A percentile compares a stretch with the other conserved stretches of the same genome.
These are phyloP conservation scores for Tympanuchus pallidicinctus DNA, from an alignment of 2,113 vertebrate genomes.

Conservation along the genomic window DNA sequence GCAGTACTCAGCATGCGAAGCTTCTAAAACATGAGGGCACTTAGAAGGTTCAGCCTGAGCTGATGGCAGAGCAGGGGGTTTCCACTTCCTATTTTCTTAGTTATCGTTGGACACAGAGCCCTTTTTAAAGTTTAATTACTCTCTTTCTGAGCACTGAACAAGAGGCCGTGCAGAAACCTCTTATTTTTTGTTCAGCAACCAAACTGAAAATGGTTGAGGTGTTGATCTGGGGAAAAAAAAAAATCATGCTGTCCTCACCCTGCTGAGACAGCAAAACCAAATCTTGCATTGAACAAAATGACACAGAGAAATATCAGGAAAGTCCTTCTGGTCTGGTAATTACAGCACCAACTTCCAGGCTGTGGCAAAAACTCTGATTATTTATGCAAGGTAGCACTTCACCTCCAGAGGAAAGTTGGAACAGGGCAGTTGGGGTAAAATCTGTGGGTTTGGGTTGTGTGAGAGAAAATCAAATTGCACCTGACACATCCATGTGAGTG, in stretches of 20 bases:
- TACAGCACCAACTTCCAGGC: background rate
- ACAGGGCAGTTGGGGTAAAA: background rate
- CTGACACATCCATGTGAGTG: background rate
- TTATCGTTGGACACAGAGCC: too few species aligned
- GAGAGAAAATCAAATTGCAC: background rate
- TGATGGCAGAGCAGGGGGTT: too few species aligned
- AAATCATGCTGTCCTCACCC: fast-evolving
- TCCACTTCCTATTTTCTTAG: too few species aligned
- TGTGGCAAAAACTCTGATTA: background rate
- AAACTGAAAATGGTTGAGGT: background rate
- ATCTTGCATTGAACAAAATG: background rate
- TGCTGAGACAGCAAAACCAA: background rate
- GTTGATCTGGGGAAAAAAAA: background rate
- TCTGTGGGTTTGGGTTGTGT: background rate
- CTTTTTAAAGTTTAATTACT: too few species aligned
- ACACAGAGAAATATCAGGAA: background rate
- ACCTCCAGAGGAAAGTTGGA: background rate
- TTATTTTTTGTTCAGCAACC: background rate
- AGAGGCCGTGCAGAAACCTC: background rate
- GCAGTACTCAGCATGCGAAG: background rate
- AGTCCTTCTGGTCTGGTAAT: background rate
- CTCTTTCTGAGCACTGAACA: too few species aligned
- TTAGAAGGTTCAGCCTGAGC: too few species aligned
- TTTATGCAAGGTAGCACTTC: background rate
- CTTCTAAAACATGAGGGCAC: background rate